Base-by-base conservation (phyloP, 53 echinoderm and acorn worm species). In the Echinometra lucunter region DNA sequence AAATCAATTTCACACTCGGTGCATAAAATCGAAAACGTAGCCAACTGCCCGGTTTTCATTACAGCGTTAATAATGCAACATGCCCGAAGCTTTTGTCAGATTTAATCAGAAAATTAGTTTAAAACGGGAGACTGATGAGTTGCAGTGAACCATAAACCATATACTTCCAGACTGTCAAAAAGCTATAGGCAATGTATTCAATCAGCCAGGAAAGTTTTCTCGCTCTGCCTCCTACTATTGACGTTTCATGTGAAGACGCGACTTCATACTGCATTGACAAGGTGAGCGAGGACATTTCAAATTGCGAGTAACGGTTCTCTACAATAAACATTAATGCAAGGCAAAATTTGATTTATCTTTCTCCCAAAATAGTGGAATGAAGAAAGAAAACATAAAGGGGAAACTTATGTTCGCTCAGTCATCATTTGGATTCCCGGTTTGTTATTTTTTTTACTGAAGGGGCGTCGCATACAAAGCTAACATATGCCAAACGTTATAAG, bases 101-200 rank as follows among this genome's bases (percentile, higher is more conserved):
- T 40, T 81, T 81, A 44, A 81, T 81, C 44, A 81, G 81, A 42
- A 81, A 81, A 81, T 81, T 81, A 81, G 44, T 81, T 44, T 44
- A 81, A 40, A 81, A 81, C 38, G 38, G 81, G 25, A 17, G 40
- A 4, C 81, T 44, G 44, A 81, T 81, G 81, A 81, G 81, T 6
- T 7, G 21, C 28, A 81, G 81, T 38, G 40, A 42, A 81, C 81
- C 38, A 44, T 1, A 7, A n/a, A n/a, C n/a, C 75, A 38, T 15
- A 17, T 40, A 81, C 72, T 35, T 72, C 7, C 19, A 81, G 40
- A 44, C 21, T 81, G 21, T 4, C 23, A 19, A 42, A 81, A 81
- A 7, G 81, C 81, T 44, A 81, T 21, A 21, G 81, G 81, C 81
- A 44, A 40, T 44, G 23, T 44, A 42, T 44, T 40, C 23, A 81